Evolutionary conservation across 2,888 invertebrate species (phyloP).

Genomic region (Sisyra terminalis): DNA sequence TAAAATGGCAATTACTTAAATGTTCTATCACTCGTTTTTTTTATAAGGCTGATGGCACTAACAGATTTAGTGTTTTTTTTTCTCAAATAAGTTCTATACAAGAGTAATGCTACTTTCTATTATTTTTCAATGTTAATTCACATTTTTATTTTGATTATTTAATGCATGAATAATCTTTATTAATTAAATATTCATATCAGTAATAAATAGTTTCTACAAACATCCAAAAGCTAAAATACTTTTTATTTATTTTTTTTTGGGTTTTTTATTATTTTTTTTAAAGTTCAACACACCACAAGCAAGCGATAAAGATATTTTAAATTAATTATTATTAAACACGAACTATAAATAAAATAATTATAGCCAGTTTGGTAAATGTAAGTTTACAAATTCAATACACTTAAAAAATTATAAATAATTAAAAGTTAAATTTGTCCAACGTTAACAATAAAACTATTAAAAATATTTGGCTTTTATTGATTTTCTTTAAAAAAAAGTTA

Average conservation of each 20-base stretch:
- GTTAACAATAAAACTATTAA: not conserved
- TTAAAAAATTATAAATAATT: too few species aligned
- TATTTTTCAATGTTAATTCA: too few species aligned
- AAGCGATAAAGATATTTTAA: constrained; percentile 17
- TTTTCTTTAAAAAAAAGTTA: not conserved
- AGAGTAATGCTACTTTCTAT: too few species aligned
- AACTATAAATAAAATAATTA: too few species aligned
- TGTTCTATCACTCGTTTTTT: not conserved
- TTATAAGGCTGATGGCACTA: constrained; percentile 9
- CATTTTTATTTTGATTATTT: too few species aligned
- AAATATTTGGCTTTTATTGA: not conserved
- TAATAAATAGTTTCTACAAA: constrained; percentile 8
- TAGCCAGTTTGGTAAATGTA: too few species aligned
- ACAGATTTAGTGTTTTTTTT: constrained; percentile 5
- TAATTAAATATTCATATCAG: constrained; percentile 1
- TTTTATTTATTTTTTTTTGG: too few species aligned
- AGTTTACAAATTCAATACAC: too few species aligned
- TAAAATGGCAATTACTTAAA: too few species aligned
- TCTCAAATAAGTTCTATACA: too few species aligned
- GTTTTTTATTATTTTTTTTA: not conserved
- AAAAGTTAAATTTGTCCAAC: not conserved
- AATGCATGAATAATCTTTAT: not conserved
- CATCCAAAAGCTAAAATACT: constrained; percentile 7
- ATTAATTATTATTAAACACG: constrained; percentile 1
- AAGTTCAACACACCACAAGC: constrained; percentile 17